Evolutionary conservation across 2,888 invertebrate species (phyloP), one percentile per base, ranked within the genome.

Genomic region (Labia minor): DNA sequence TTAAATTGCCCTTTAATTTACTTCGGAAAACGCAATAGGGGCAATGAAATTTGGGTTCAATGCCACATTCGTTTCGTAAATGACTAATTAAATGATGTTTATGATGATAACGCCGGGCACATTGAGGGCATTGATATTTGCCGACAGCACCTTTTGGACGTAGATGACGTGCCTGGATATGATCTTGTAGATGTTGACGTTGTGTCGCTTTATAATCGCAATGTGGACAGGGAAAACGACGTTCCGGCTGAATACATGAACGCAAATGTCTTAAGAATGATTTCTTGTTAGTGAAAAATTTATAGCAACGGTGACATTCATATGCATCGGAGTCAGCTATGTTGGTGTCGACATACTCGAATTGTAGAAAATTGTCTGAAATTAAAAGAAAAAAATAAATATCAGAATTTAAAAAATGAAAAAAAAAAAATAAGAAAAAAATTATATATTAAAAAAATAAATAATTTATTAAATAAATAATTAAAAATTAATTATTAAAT

Each of bases 11-110:
- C 37, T 65, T 74, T 74, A 75, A 75, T 66, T 77, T 77, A 69
- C 76, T 76, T 64, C 74, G 70, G 68, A 77, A 74, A 16, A 72
- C 73, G 64, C 78, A 78, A 66, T 76, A 74, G 0, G 76, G 76
- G 66, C 78, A 78, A 68, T 75, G 73, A 69, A 75, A 76, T 21
- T 76, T 73, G 2, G 76, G 77, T 65, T 74, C 68, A 1, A 74
- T 73, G 61, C 76, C 77, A 69, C 78, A 78, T 70, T 78, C 79
- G 72, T 77, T 76, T 72, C 74, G 76, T 68, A 74, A 75, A 73
- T 79, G 79, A 16, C 61, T 49, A n/a, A 61, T 18, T n/a, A 65
- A 14, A 26, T 19, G 20, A n/a, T 66, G 26, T 16, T 62, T 62
- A 16, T 62, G 62, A 10, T 62, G 26, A 63, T 66, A 66, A 1